These are phyloP conservation scores for Anguilla obscura DNA, from an alignment of 2,797 vertebrate species.

Conservation along the genomic window DNA sequence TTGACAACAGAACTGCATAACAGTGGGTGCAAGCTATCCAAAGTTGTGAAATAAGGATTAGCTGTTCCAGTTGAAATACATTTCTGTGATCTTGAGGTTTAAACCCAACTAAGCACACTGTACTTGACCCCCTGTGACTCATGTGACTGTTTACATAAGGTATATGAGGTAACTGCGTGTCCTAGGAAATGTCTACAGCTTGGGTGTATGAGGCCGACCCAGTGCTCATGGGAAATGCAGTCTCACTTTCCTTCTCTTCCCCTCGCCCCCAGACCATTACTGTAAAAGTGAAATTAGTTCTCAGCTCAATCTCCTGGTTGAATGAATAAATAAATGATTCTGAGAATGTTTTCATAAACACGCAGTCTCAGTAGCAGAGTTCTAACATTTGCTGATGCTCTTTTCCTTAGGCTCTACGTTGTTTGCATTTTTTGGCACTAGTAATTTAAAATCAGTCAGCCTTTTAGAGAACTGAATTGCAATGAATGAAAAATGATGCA, in stretches of 20 bases:
- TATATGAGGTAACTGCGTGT: background rate
- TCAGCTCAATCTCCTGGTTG: background rate
- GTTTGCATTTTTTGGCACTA: background rate
- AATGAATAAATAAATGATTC: constrained; percentile 23
- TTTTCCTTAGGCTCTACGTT: background rate
- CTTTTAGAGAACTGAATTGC: constrained; percentile 4
- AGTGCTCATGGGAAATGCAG: background rate
- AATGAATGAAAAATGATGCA: constrained; percentile 4
- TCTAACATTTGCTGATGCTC: background rate
- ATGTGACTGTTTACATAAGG: background rate
- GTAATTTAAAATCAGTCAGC: constrained; percentile 20
- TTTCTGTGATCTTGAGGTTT: too few species aligned
- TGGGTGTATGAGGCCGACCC: background rate
- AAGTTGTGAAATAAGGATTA: too few species aligned
- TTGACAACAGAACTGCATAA: too few species aligned
- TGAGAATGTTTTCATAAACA: background rate
- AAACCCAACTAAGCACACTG: too few species aligned
- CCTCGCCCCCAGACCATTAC: background rate
- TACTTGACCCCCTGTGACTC: background rate
- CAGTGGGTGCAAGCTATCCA: too few species aligned
- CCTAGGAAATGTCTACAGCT: background rate
- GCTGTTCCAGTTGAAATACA: too few species aligned
- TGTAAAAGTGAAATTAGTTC: background rate
- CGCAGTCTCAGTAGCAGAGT: background rate
- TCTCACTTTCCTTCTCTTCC: background rate